Conservation (phyloP, 1,140 invertebrate genomes). For the Diachasma alloeum region DNA sequence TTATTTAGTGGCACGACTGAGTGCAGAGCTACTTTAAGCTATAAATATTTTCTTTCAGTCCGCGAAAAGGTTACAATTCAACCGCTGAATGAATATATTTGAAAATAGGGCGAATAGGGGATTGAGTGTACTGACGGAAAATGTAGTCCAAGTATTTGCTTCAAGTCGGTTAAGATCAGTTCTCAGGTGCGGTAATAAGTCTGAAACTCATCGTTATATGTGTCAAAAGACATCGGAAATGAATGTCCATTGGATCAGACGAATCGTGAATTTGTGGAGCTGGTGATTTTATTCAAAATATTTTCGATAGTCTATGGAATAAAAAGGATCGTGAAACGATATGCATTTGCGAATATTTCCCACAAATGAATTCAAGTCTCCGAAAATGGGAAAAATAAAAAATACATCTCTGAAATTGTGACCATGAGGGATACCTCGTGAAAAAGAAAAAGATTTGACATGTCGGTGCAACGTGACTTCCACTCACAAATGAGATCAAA, state of each 20-base stretch:
- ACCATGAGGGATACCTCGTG: background rate
- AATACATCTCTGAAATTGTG: background rate
- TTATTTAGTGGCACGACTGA: background rate
- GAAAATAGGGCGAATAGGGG: background rate
- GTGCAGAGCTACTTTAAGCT: background rate
- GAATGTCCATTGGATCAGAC: background rate
- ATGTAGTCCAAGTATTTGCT: background rate
- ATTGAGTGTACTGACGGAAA: background rate
- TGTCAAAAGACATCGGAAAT: too few relatives aligned
- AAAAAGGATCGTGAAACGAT: background rate
- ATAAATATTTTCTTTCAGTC: background rate
- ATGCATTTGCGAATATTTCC: background rate
- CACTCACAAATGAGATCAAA: background rate
- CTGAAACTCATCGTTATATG: background rate
- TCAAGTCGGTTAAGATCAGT: background rate
- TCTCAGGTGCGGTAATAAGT: background rate
- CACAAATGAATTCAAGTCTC: background rate
- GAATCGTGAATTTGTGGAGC: background rate
- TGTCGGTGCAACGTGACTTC: conserved; percentile 4
- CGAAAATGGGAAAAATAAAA: background rate
- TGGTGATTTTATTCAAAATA: background rate
- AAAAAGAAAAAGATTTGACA: background rate
- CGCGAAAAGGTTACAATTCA: background rate
- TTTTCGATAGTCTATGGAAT: background rate
- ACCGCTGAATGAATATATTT: background rate